These are phyloP conservation scores for Azorinus chamasolen DNA, from an alignment of 2,888 invertebrate genomes.

Conservation along the genomic window DNA sequence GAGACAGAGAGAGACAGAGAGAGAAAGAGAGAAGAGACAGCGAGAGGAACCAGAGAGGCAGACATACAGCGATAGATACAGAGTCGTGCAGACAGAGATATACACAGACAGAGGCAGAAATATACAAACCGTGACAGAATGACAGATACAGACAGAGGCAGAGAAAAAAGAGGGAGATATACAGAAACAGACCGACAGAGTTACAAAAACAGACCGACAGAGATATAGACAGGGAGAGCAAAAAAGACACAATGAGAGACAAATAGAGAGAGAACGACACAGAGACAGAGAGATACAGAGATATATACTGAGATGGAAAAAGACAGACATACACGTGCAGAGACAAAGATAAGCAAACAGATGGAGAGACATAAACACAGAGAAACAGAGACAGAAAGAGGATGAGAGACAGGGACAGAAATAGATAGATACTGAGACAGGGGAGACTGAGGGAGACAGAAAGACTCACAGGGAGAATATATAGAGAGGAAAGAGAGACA, in stretches of 20 bases:
- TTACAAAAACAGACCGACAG: neutral
- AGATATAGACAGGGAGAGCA: neutral
- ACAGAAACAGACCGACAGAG: neutral
- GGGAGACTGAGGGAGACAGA: neutral
- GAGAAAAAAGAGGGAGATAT: neutral
- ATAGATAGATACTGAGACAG: neutral
- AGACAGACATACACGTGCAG: neutral
- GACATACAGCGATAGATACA: neutral
- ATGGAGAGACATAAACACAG: neutral
- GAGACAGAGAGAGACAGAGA: constrained; percentile 3
- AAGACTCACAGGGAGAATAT: neutral
- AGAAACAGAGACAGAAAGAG: neutral
- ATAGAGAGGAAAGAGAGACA: neutral
- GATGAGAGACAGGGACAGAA: neutral
- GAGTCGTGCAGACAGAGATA: neutral
- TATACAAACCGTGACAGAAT: neutral
- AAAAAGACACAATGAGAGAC: neutral
- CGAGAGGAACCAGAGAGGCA: neutral
- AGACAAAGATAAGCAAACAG: neutral
- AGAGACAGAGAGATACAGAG: neutral
- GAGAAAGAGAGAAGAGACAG: neutral
- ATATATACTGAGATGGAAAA: neutral
- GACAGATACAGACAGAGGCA: neutral
- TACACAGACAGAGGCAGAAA: neutral
- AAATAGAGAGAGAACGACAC: neutral